These are phyloP conservation scores for Danio tinwini DNA, from an alignment of 2,797 vertebrate genomes.

Conservation along the genomic window DNA sequence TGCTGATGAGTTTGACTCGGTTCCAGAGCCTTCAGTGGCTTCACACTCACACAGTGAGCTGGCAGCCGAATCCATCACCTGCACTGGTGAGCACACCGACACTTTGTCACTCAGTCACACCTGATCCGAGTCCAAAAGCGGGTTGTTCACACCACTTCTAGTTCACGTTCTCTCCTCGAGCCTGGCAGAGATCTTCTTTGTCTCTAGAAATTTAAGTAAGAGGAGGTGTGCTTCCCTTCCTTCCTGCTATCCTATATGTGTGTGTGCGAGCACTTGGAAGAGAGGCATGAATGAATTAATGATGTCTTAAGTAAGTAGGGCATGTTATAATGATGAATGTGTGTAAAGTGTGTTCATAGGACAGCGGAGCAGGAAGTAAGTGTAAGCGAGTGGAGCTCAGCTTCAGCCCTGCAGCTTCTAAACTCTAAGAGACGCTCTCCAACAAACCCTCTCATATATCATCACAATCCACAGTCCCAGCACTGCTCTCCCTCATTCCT, in stretches of 20 bases:
- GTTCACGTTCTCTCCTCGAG: conserved; percentile 34
- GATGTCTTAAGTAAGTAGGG: conserved; percentile 59
- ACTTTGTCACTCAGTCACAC: conserved; percentile 58
- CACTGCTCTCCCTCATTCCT: conserved; percentile 20
- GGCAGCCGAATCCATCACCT: conserved; percentile 52
- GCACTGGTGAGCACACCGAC: conserved; percentile 51
- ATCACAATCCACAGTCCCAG: conserved; percentile 60
- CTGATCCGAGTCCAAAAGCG: conserved; percentile 58
- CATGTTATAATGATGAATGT: conserved; percentile 60
- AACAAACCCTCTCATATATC: conserved; percentile 59
- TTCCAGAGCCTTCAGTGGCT: conserved; percentile 66
- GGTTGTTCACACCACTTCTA: conserved; percentile 54
- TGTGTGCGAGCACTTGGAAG: conserved; percentile 48
- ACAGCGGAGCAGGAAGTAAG: conserved; percentile 45
- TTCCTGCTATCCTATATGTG: conserved; percentile 31
- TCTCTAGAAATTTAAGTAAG: conserved; percentile 33
- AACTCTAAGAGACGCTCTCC: conserved; percentile 45
- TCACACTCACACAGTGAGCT: conserved; percentile 54
- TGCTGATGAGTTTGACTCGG: conserved; percentile 73
- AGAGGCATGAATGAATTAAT: conserved; percentile 61
- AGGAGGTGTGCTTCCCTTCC: conserved; percentile 19
- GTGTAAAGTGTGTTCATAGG: conserved; percentile 48
- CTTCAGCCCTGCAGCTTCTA: conserved; percentile 57
- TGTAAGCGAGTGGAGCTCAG: conserved; percentile 35
- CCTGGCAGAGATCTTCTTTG: conserved; percentile 37